These are phyloP conservation scores for Vombatus ursinus DNA, from an alignment of 2,113 vertebrate genomes.

Conservation along the genomic window DNA sequence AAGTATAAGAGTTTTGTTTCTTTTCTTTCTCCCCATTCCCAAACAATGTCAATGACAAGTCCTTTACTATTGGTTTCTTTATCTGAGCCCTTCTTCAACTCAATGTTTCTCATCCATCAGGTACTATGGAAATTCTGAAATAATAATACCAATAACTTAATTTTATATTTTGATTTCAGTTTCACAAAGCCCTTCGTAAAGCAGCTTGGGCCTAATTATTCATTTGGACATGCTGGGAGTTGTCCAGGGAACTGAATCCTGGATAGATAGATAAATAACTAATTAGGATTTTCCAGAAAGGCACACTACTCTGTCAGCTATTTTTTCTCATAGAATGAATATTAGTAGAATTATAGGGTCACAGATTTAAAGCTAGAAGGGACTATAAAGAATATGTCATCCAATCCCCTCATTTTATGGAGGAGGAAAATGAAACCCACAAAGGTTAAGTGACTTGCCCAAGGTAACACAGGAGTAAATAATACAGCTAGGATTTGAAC, in stretches of 20 bases:
- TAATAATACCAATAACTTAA: neutral
- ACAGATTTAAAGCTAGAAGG: neutral
- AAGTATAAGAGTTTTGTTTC: neutral
- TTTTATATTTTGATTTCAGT: neutral
- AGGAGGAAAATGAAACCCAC: neutral
- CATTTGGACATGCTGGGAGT: neutral
- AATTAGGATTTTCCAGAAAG: neutral
- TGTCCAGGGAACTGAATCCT: neutral
- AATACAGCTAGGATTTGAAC: neutral
- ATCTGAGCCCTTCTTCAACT: neutral
- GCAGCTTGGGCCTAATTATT: neutral
- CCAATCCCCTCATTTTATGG: neutral
- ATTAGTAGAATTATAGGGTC: neutral
- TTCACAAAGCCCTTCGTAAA: neutral
- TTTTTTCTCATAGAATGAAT: neutral
- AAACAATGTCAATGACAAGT: neutral
- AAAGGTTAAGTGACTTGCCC: neutral
- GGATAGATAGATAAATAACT: neutral
- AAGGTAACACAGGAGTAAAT: neutral
- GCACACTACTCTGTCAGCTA: neutral
- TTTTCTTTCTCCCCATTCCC: slow-evolving; percentile 9
- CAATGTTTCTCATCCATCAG: neutral
- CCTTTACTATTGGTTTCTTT: neutral
- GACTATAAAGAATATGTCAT: neutral
- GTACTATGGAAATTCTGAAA: neutral